Evolutionary conservation across 2,888 invertebrate genomes (phyloP), one percentile per base, ranked within the genome.

Genomic region (Dryobota labecula): DNA sequence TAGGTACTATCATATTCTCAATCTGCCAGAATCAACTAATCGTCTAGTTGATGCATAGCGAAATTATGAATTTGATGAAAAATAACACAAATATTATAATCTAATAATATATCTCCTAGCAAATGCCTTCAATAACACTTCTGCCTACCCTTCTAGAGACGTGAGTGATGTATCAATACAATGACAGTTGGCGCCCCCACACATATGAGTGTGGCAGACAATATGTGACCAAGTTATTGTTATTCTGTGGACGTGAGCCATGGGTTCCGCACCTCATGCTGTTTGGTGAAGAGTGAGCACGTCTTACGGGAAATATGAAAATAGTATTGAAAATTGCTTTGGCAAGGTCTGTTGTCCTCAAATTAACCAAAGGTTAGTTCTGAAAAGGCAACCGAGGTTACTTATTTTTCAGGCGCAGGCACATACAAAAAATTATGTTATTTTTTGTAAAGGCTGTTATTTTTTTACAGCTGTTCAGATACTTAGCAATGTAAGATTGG

Each of bases 171-270:
- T 84, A 66, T 43, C 47, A 82, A 82, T 67, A 75, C 30, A 63
- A 36, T 62, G 60, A 70, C 66, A 82, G 61, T 72, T 67, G 79
- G 63, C 33, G 13, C 30, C 60, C 47, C 45, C 30, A 53, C 47
- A 61, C 65, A 67, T 30, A 70, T 58, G 41, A 71, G 64, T 56
- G 38, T 62, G 41, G 27, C 9, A 18, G 49, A 79, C 73, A 79
- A 77, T 58, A 73, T 77, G 85, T 58, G 73, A 65, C 66, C 63
- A 70, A 77, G 69, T 69, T 78, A 84, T 84, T 83, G 73, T 76
- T 74, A 85, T 84, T 77, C 83, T 58, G 72, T 41, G 57, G 41
- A 76, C 80, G 83, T 72, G 75, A 60, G n/a, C 43, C 58, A 30
- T 73, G 68, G 67, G 67, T 33, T 38, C 56, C 7, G 30, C 33